Percentiles rank a stretch among this genome's conserved stretches.
Conservation (phyloP, 2,113 vertebrate genomes). For the Dipodomys merriami region DNA sequence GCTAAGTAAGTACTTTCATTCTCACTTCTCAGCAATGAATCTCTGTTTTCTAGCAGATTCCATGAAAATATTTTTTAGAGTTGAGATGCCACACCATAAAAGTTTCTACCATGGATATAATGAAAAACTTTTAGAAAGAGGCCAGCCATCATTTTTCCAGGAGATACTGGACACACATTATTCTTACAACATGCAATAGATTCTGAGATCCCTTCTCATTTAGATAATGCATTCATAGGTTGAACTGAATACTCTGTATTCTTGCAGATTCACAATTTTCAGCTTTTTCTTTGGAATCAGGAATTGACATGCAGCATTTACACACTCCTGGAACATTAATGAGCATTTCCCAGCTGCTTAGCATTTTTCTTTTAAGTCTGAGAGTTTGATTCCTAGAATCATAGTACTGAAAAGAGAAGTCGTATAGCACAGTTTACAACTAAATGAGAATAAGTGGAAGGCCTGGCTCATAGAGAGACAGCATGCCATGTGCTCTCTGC, state of each 20-base stretch:
- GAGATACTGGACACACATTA: neutral
- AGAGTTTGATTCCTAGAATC: constrained; percentile 11
- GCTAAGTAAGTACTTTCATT: constrained; percentile 26
- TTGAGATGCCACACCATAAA: constrained; percentile 20
- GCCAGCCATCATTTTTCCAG: constrained; percentile 27
- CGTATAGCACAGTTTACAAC: neutral
- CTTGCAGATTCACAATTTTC: constrained; percentile 21
- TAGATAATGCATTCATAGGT: neutral
- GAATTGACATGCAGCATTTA: neutral
- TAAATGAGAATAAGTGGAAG: neutral
- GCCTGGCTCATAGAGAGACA: neutral
- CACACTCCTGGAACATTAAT: neutral
- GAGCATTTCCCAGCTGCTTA: neutral
- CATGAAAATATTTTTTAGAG: constrained; percentile 9
- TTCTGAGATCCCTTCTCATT: neutral
- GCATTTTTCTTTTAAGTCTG: neutral
- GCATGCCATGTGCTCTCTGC: neutral
- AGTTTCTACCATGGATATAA: neutral
- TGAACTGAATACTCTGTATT: neutral
- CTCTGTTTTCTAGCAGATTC: constrained; percentile 45
- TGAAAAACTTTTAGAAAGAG: constrained; percentile 46
- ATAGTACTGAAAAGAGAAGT: neutral
- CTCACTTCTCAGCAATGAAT: constrained; percentile 58
- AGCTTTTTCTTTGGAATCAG: neutral
- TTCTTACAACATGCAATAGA: neutral